phyloP scores from a whole-genome alignment of 2,888 invertebrate species.

The Tyria jacobaeae region DNA sequence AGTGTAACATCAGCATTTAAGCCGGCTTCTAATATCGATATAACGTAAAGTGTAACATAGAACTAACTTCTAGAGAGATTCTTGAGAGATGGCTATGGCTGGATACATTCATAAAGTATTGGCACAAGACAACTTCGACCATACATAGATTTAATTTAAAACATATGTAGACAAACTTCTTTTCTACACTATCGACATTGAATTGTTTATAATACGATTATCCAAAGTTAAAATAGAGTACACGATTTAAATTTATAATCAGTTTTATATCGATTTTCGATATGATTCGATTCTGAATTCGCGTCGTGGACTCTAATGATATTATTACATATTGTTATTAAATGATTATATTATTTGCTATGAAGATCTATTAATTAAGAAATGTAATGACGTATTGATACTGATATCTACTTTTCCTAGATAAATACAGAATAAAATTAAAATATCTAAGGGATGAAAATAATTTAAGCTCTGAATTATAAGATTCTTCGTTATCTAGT shows the following conservation, averaged over 20 bases:
- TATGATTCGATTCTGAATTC: slow-evolving; percentile 28
- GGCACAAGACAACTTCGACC: slow-evolving; percentile 73
- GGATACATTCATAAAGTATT: slow-evolving; percentile 57
- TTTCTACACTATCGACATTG: slow-evolving; percentile 14
- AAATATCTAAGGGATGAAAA: slow-evolving; percentile 18
- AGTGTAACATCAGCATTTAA: background rate
- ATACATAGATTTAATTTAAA: slow-evolving; percentile 42
- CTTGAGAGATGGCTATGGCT: slow-evolving; percentile 1
- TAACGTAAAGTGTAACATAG: background rate
- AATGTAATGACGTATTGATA: slow-evolving; percentile 17
- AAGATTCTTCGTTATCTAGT: slow-evolving; percentile 26
- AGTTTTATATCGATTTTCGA: slow-evolving; percentile 25
- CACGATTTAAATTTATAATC: slow-evolving; percentile 20
- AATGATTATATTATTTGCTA: slow-evolving; percentile 26
- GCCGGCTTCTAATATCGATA: background rate
- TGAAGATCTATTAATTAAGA: slow-evolving; percentile 9
- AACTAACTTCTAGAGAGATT: background rate
- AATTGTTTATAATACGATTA: slow-evolving; percentile 11
- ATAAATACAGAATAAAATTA: slow-evolving; percentile 14
- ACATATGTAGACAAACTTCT: slow-evolving; percentile 29
- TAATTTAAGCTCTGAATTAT: slow-evolving; percentile 23
- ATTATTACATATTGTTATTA: slow-evolving; percentile 10
- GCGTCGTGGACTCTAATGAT: slow-evolving; percentile 22
- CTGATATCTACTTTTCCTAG: slow-evolving; percentile 7
- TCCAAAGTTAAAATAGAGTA: slow-evolving; percentile 16